Evolutionary conservation across 2,113 vertebrate genomes (phyloP), one percentile per base, ranked within the genome.

Genomic region (Sisor rabdophorus): DNA sequence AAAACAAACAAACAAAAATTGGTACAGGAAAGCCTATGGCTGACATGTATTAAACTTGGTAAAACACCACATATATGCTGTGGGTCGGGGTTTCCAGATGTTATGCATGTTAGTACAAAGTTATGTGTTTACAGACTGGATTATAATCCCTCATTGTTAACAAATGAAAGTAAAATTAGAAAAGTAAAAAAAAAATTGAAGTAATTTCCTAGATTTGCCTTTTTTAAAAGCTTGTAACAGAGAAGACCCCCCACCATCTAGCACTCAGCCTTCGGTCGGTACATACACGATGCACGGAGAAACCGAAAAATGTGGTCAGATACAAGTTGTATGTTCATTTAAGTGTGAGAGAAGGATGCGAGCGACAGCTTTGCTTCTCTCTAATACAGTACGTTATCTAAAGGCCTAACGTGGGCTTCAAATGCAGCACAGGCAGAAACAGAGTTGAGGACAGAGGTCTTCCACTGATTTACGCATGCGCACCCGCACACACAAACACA

Each of bases 11-110:
- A n/a, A n/a, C n/a, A n/a, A 9, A 68, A 81, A 80, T 74, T 36
- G 55, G 84, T 87, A 88, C 86, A 83, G 89, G 54, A 88, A 94
- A 93, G 89, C 89, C 90, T 85, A 77, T 32, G 84, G 87, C 90
- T 94, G 89, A 91, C 86, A 82, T 87, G 90, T 88, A 89, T 73
- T 65, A 1, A 75, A 67, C 79, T 56, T 53, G 6, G 68, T 78
- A 28, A 54, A 84, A 79, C 81, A 80, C 86, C 80, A 78, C 84
- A 82, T 82, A 71, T 36, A 68, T 78, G 74, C 86, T 17, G 10
- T 30, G 22, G 36, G 19, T 15, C 75, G 74, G 75, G 26, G 82
- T 82, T 88, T 82, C 86, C 83, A 83, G 75, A 80, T 84, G 69
- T 74, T 85, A 88, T 90, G 90, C 84, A 78, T 79, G 87, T 89